These are phyloP conservation scores for Thalassarche chlororhynchos DNA, from an alignment of 2,113 vertebrate genomes.

Conservation along the genomic window DNA sequence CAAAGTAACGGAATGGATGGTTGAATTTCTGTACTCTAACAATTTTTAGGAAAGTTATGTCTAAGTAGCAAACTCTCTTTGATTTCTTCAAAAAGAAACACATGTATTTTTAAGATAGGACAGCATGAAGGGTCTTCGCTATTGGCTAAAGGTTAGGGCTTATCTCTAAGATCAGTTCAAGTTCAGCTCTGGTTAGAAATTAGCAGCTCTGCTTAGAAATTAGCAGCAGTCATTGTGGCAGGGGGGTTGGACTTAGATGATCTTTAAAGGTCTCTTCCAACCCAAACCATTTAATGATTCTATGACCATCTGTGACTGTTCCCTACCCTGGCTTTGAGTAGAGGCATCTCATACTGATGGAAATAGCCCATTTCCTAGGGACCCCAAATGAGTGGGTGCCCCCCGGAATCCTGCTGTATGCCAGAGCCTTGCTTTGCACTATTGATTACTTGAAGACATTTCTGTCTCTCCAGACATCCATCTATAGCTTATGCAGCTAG, in stretches of 20 bases:
- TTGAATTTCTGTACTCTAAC: not conserved
- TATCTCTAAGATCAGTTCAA: not conserved
- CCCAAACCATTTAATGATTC: not conserved
- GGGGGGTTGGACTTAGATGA: not conserved
- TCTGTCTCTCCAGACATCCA: not conserved
- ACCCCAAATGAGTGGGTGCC: not conserved
- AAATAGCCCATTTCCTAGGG: not conserved
- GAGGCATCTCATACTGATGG: not conserved
- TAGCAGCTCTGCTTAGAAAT: not conserved
- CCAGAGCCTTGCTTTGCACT: not conserved
- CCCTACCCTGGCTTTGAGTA: not conserved
- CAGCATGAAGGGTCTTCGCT: not conserved
- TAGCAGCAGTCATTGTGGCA: not conserved
- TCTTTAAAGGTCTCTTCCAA: not conserved
- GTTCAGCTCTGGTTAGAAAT: not conserved
- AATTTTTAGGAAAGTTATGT: not conserved
- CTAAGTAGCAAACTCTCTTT: not conserved
- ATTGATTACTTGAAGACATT: not conserved
- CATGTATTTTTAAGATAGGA: accelerated
- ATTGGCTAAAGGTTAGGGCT: not conserved
- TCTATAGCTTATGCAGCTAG: not conserved
- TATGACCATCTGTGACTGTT: not conserved
- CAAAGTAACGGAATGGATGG: not conserved
- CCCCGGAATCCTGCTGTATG: not conserved
- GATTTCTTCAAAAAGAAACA: not conserved